Evolutionary conservation across 2,888 invertebrate species (phyloP), one percentile per base, ranked within the genome.

Genomic region (Didymodactylos carnosus): DNA sequence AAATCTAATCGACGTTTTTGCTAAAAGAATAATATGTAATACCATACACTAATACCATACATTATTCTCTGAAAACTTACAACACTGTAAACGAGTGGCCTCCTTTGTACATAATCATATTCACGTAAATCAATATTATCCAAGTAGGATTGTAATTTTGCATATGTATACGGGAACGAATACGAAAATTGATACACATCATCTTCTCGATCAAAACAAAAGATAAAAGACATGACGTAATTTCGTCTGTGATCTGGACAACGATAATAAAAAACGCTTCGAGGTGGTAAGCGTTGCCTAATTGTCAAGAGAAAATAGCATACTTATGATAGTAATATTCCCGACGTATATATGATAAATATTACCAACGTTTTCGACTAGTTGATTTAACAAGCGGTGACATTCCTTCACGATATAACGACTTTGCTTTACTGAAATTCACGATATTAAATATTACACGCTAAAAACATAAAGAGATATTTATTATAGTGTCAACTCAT

Each of bases 381-480:
- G 91, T 89, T 23, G 94, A 94, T 80, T 91, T 91, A 0, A 95
- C 92, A 70, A 98, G 84, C 0, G 97, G 97, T 5, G 94, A 93
- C 88, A 95, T 89, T 1, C 92, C 91, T 40, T 88, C 88, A 77
- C 91, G 89, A 81, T 91, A 95, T 70, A 95, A 86, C 79, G 91
- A 94, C 77, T 90, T 88, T 77, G 88, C 89, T 84, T 95, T 95
- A 78, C 93, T 93, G 77, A 97, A 89, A 84, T 98, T 98, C 1
- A 97, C 93, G 75, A 98, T 88, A 83, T 95, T 94, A 84, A 98
- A 94, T 79, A 98, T 89, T 5, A 95, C 94, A 77, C 92, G 88
- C 91, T 91, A 86, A 75, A 88, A 80, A 73, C 46, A 69, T 76
- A 74, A 77, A 53, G 62, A 27, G 8, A 62, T 14, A 16, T 62